A percentile compares a stretch with the other conserved stretches of the same genome.
These are phyloP conservation scores for Lymantria dispar DNA, from an alignment of 2,888 invertebrate species.

Conservation along the genomic window DNA sequence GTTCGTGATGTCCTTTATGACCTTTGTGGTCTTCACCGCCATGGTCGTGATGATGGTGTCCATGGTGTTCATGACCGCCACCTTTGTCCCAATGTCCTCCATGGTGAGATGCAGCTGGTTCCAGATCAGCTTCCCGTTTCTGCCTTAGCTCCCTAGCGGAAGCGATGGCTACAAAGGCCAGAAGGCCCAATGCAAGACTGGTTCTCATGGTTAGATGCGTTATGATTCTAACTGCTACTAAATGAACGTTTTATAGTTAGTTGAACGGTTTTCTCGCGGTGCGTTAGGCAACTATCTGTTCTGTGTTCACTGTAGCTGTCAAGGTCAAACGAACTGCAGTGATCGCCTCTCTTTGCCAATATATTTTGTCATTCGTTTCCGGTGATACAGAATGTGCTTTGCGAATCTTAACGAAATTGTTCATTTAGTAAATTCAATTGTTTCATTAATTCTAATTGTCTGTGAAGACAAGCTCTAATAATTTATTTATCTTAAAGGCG, in stretches of 20 bases:
- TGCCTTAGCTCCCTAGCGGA: constrained; percentile 73
- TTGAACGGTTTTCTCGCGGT: constrained; percentile 7
- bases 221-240: constrained; percentile 6
- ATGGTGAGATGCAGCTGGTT: constrained; percentile 67
- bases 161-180: constrained; percentile 71
- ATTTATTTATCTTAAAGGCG: too few relatives aligned
- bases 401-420: not conserved
- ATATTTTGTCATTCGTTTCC: constrained; percentile 4
- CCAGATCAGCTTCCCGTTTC: constrained; percentile 73
- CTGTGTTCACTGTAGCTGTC: constrained; percentile 10
- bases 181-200: constrained; percentile 56
- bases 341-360: not conserved
- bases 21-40: constrained; percentile 86
- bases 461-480: not conserved
- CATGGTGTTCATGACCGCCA: constrained; percentile 82
- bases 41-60: constrained; percentile 82
- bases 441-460: not conserved
- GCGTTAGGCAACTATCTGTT: constrained; percentile 7
- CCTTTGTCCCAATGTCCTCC: constrained; percentile 45
- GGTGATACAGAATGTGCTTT: not conserved
- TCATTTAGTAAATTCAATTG: not conserved
- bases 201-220: constrained; percentile 51
- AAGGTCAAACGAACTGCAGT: constrained; percentile 5
- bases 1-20: constrained; percentile 84
- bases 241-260: constrained; percentile 11